A percentile compares a stretch with the other conserved stretches of the same genome.
Evolutionary conservation across 2,113 vertebrate species (phyloP).

Genomic region (Dipodomys merriami): DNA sequence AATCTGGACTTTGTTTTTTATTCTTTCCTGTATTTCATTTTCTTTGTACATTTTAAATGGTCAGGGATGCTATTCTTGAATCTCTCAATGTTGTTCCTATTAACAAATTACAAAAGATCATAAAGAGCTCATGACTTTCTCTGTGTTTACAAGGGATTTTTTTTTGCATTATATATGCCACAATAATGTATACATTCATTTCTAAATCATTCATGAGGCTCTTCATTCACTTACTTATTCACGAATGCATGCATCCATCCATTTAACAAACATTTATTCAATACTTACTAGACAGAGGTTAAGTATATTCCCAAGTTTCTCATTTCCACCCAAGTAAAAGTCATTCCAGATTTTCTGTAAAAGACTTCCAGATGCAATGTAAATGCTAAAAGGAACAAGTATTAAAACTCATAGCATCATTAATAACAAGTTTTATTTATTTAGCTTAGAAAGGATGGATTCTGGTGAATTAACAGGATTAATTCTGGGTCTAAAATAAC

Average conservation of each 20-base stretch:
- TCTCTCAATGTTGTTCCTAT: not conserved
- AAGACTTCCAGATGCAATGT: constrained; percentile 41
- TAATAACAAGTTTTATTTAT: constrained; percentile 23
- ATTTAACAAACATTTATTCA: constrained; percentile 43
- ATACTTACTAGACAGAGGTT: not conserved
- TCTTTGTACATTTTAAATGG: not conserved
- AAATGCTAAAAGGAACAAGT: constrained; percentile 31
- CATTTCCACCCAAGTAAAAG: constrained; percentile 11
- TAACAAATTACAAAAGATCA: not conserved
- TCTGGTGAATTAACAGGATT: not conserved
- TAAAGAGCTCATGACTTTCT: not conserved
- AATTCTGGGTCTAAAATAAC: not conserved
- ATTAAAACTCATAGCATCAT: not conserved
- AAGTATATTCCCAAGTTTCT: constrained; percentile 26
- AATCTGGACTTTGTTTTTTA: not conserved
- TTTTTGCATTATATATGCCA: not conserved
- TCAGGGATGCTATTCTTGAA: not conserved
- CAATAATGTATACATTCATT: not conserved
- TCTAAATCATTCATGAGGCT: not conserved
- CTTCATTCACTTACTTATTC: not conserved
- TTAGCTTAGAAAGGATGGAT: not conserved
- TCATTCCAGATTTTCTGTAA: not conserved
- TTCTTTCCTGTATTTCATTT: not conserved
- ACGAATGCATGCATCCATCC: not conserved
- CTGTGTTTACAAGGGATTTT: not conserved